These are phyloP conservation scores for Diaperis boleti DNA, from an alignment of 2,888 invertebrate genomes.

Conservation along the genomic window DNA sequence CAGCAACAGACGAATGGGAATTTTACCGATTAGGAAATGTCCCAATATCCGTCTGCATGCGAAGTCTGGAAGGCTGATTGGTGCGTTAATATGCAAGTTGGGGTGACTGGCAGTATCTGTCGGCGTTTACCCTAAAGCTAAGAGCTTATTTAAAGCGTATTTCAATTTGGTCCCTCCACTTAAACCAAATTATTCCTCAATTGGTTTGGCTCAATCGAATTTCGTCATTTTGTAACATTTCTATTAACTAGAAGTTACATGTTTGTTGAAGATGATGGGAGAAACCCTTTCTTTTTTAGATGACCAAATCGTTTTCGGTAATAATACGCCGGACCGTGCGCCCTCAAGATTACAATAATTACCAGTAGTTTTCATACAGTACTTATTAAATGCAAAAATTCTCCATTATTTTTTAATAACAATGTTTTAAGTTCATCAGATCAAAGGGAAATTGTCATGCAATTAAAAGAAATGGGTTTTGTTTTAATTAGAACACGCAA, in stretches of 20 bases:
- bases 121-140: slow-evolving; percentile 58
- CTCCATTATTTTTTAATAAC: slow-evolving; percentile 20
- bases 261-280: slow-evolving; percentile 3
- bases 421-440: slow-evolving; percentile 4
- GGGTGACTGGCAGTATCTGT: slow-evolving; percentile 62
- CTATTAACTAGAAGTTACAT: not conserved
- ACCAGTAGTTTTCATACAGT: slow-evolving; percentile 9
- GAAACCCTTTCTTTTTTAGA: slow-evolving; percentile 19
- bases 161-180: slow-evolving; percentile 58
- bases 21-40: slow-evolving; percentile 26
- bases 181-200: slow-evolving; percentile 34
- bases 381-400: slow-evolving; percentile 14
- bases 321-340: slow-evolving; percentile 22
- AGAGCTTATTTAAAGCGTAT: slow-evolving; percentile 62
- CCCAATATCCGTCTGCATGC: slow-evolving; percentile 23
- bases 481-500: slow-evolving; percentile 21
- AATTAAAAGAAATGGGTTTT: slow-evolving; percentile 20
- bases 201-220: slow-evolving; percentile 35
- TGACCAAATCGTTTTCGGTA: slow-evolving; percentile 31
- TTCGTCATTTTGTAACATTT: slow-evolving; percentile 27
- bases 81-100: slow-evolving; percentile 49
- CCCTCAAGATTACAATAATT: slow-evolving; percentile 28
- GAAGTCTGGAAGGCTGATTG: slow-evolving; percentile 43
- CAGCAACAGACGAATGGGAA: not conserved
- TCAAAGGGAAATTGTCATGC: slow-evolving; percentile 16